Evolutionary conservation across 2,113 vertebrate genomes (phyloP).

Genomic region (Ibidorhyncha struthersii): DNA sequence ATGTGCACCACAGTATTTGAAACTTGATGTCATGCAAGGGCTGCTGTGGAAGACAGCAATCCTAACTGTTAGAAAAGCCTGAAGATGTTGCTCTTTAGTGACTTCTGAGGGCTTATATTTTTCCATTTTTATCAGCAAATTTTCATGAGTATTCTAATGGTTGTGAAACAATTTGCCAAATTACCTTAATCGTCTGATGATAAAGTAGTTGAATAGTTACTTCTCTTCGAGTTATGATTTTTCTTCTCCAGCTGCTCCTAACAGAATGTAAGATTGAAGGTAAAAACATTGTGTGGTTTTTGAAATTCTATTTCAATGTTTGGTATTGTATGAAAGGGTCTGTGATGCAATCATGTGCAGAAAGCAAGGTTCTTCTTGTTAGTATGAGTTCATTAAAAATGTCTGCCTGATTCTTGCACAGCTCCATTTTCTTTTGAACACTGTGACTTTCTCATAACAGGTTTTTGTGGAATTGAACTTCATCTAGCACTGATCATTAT

Average conservation of each 20-base stretch:
- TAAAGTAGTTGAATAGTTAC: neutral
- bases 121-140: neutral
- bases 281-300: neutral
- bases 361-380: neutral
- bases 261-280: neutral
- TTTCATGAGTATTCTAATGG: neutral
- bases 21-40: neutral
- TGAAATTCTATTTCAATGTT: neutral
- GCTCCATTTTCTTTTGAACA: too few relatives aligned
- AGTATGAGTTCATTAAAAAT: neutral
- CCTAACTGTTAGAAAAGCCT: neutral
- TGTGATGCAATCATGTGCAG: neutral
- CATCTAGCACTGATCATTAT: too few relatives aligned
- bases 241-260: neutral
- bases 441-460: too few relatives aligned
- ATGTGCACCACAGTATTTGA: neutral
- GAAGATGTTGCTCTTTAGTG: neutral
- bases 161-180: neutral
- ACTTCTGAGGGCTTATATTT: neutral
- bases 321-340: neutral
- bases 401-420: neutral
- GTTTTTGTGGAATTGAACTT: too few relatives aligned
- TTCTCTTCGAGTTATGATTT: neutral
- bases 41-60: neutral
- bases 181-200: neutral